phyloP scores from a whole-genome alignment of 2,888 invertebrate genomes.

The Meandrusa payeni region DNA sequence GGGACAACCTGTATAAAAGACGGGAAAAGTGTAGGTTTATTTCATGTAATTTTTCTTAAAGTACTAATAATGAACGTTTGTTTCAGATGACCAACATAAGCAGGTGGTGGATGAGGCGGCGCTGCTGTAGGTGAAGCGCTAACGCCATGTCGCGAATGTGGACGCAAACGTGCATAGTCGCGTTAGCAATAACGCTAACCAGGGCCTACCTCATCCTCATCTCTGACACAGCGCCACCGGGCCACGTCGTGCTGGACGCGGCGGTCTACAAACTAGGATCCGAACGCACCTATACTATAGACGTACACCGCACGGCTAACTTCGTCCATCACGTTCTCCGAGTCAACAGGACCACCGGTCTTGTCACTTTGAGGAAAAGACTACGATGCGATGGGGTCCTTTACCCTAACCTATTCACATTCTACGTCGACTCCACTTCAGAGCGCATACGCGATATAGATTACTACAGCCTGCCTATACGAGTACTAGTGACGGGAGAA shows the following conservation, averaged over 20 bases:
- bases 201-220: constrained; percentile 81
- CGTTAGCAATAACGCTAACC: constrained; percentile 50
- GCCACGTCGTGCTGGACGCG: constrained; percentile 87
- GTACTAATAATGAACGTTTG: no score
- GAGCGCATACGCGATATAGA: constrained; percentile 89
- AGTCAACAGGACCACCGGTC: constrained; percentile 87
- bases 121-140: constrained; percentile 64
- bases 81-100: constrained; percentile 58
- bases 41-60: neutral
- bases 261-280: constrained; percentile 90
- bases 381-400: constrained; percentile 90
- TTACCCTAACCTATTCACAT: constrained; percentile 91
- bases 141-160: constrained; percentile 48
- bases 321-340: constrained; percentile 89
- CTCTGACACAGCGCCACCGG: constrained; percentile 81
- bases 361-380: constrained; percentile 85
- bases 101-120: constrained; percentile 58
- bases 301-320: constrained; percentile 89
- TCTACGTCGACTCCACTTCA: constrained; percentile 92
- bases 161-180: constrained; percentile 50
- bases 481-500: constrained; percentile 87
- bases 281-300: constrained; percentile 88
- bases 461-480: constrained; percentile 89
- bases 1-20: no score
- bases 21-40: no score